Evolutionary conservation across 2,888 invertebrate species (phyloP).

Genomic region (Philopedon plagiatum): DNA sequence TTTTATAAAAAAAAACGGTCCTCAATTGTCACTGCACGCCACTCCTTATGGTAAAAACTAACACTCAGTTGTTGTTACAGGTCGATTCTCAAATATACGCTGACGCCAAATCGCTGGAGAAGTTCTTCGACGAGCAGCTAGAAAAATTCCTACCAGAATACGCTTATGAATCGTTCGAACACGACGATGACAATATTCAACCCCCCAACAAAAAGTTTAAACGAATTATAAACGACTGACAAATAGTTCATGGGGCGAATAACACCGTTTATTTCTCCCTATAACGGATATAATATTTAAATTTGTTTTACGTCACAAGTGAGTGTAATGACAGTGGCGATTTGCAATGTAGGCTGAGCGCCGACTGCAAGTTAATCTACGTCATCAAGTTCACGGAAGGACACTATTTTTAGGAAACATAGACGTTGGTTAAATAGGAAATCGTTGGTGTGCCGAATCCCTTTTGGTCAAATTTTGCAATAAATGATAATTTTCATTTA

Average conservation of each 20-base stretch:
- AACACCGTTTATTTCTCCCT: constrained; percentile 64
- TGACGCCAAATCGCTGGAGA: constrained; percentile 86
- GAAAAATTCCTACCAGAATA: constrained; percentile 86
- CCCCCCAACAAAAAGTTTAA: constrained; percentile 72
- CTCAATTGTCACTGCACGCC: too few species aligned
- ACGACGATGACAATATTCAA: constrained; percentile 69
- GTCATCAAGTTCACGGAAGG: too few species aligned
- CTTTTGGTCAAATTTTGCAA: too few species aligned
- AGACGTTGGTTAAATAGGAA: too few species aligned
- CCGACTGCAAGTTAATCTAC: too few species aligned
- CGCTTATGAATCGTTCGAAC: constrained; percentile 72
- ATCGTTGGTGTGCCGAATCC: too few species aligned
- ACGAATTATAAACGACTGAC: constrained; percentile 70
- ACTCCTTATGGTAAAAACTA: too few species aligned
- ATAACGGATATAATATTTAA: constrained; percentile 38
- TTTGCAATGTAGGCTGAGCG: too few species aligned
- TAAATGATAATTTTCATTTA: too few species aligned
- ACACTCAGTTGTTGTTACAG: constrained; percentile 68
- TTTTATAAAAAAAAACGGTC: too few species aligned
- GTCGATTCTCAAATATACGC: constrained; percentile 82
- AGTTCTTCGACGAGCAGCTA: constrained; percentile 87
- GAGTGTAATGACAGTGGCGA: background rate
- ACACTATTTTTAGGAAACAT: too few species aligned
- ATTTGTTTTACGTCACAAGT: background rate
- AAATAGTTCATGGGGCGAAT: constrained; percentile 64